phyloP scores from a whole-genome alignment of 2,113 vertebrate species.

The Toxotes chatareus region DNA sequence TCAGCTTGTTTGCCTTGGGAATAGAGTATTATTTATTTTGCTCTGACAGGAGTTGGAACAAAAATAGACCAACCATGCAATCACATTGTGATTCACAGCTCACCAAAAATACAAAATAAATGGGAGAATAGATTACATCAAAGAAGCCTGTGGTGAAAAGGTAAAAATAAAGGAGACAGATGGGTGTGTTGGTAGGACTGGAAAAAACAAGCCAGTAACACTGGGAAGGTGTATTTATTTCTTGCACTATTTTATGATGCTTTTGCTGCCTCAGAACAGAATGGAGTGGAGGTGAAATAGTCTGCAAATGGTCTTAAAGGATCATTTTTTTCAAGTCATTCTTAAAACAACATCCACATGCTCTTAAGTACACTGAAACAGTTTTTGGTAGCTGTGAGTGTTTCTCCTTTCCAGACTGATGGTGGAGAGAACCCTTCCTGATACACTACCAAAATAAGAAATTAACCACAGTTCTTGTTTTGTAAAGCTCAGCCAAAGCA shows the following conservation, averaged over 20 bases:
- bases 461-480: background rate
- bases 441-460: background rate
- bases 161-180: background rate
- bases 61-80: constrained; percentile 1
- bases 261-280: background rate
- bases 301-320: background rate
- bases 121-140: background rate
- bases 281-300: background rate
- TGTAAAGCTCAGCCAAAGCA: background rate
- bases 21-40: constrained; percentile 7
- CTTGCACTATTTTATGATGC: background rate
- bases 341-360: background rate
- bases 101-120: constrained; percentile 21
- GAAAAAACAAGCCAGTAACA: constrained; percentile 8
- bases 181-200: background rate
- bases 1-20: background rate
- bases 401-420: background rate
- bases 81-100: constrained; percentile 41
- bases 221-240: background rate
- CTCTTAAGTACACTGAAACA: background rate
- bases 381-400: background rate
- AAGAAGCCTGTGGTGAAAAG: background rate
- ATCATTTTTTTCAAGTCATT: background rate
- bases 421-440: background rate
- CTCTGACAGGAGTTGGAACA: constrained; percentile 9